These are phyloP conservation scores for Hetaerina titia DNA, from an alignment of 2,888 invertebrate species.

Conservation along the genomic window DNA sequence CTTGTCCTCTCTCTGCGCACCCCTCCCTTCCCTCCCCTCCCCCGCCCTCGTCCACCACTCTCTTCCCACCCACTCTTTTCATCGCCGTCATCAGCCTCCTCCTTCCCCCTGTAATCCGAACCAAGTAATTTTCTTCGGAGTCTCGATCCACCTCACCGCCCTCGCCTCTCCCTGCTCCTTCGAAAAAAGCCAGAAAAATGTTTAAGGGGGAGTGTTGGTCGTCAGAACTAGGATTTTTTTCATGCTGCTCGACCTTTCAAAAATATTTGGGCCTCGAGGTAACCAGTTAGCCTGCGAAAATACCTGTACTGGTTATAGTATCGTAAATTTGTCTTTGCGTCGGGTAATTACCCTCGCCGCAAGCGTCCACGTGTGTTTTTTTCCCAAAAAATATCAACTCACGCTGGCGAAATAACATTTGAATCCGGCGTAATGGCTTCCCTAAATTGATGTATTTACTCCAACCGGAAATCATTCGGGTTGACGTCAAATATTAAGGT, in stretches of 20 bases:
- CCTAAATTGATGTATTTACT: background rate
- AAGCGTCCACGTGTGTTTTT: too few species aligned
- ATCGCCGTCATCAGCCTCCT: background rate
- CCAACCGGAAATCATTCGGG: background rate
- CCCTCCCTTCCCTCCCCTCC: background rate
- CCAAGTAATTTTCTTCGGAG: background rate
- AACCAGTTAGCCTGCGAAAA: background rate
- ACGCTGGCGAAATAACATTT: background rate
- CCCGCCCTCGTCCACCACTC: background rate
- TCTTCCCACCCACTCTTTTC: background rate
- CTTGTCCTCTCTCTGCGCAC: background rate
- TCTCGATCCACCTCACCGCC: background rate
- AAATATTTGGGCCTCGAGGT: background rate
- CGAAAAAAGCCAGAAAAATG: background rate
- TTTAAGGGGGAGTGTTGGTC: background rate
- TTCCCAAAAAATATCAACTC: too few species aligned
- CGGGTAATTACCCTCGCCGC: background rate
- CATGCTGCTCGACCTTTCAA: background rate
- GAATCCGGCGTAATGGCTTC: background rate
- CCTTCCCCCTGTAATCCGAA: background rate
- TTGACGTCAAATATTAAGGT: background rate
- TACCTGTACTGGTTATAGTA: background rate
- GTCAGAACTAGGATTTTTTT: background rate
- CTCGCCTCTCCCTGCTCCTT: background rate
- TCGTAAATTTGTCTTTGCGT: background rate